Percentiles rank a stretch among this genome's conserved stretches.
These are phyloP conservation scores for Hirtodrosophila cameraria DNA, from an alignment of 2,888 invertebrate species.

Conservation along the genomic window DNA sequence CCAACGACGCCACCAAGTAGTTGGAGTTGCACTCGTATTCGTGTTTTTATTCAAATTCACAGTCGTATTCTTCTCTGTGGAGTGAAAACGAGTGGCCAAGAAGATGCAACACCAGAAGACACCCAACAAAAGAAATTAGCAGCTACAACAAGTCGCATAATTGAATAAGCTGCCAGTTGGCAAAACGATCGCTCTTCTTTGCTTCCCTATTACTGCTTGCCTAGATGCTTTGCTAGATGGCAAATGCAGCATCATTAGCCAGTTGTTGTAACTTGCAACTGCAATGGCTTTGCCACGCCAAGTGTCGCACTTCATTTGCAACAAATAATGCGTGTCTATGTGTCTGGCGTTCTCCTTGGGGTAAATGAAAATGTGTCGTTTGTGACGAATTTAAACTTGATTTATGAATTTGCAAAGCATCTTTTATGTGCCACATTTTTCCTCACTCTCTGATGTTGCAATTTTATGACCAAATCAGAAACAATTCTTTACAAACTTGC, in stretches of 20 bases:
- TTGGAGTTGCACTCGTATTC: conserved; percentile 18
- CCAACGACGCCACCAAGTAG: conserved; percentile 53
- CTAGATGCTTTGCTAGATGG: conserved; percentile 3
- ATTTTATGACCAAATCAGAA: conserved; percentile 59
- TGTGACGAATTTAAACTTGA: conserved; percentile 71
- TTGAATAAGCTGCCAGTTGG: conserved; percentile 27
- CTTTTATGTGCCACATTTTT: conserved; percentile 25
- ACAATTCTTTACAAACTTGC: conserved; percentile 47
- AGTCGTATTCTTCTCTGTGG: conserved; percentile 1
- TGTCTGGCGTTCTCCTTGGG: not conserved
- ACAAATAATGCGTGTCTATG: conserved; percentile 70
- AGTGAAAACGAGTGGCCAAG: conserved; percentile 7
- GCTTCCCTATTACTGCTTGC: not conserved
- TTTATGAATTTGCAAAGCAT: conserved; percentile 56
- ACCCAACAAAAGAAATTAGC: conserved; percentile 38
- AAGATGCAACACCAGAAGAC: conserved; percentile 10
- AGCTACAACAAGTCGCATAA: conserved; percentile 39
- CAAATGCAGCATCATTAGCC: not conserved
- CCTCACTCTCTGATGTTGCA: conserved; percentile 1
- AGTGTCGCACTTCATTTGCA: conserved; percentile 63
- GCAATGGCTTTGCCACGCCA: conserved; percentile 22
- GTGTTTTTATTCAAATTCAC: conserved; percentile 15
- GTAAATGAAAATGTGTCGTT: conserved; percentile 12
- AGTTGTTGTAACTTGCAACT: conserved; percentile 9
- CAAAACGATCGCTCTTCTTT: conserved; percentile 13